These are phyloP conservation scores for Candidula unifasciata DNA, from an alignment of 2,888 invertebrate genomes.

Conservation along the genomic window DNA sequence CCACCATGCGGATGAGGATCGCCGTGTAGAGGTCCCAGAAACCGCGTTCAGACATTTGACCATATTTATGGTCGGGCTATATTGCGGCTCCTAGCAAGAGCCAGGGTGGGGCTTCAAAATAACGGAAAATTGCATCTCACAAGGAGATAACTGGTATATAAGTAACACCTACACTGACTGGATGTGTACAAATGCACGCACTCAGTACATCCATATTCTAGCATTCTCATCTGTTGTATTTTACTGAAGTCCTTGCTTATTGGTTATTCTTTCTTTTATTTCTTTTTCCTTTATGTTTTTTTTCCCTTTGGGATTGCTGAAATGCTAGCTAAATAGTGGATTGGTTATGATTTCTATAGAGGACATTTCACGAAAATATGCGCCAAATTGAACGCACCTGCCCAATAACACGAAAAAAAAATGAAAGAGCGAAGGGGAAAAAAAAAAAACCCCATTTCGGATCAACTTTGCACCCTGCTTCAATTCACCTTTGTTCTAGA, in stretches of 20 bases:
- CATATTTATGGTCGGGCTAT: too few species aligned
- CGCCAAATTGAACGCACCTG: conserved; percentile 25
- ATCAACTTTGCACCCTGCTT: background rate
- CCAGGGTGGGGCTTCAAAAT: too few species aligned
- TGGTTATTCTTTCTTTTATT: conserved; percentile 24
- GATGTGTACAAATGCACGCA: background rate
- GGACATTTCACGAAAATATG: conserved; percentile 17
- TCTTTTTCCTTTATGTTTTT: background rate
- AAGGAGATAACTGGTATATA: too few species aligned
- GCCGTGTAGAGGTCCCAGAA: too few species aligned
- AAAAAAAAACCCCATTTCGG: conserved; percentile 5
- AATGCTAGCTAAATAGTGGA: background rate
- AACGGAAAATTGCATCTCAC: too few species aligned
- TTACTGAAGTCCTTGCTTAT: background rate
- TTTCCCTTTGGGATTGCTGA: background rate
- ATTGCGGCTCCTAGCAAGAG: too few species aligned
- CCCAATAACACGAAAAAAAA: background rate
- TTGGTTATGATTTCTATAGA: background rate
- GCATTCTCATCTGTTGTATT: background rate
- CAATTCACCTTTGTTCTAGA: too few species aligned
- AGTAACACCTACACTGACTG: background rate
- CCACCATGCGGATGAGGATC: too few species aligned
- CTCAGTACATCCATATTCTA: background rate
- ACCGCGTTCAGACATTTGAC: too few species aligned
- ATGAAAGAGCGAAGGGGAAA: too few species aligned